Base-by-base conservation (phyloP, 2,797 vertebrate species). In the Antrozous pallidus region DNA sequence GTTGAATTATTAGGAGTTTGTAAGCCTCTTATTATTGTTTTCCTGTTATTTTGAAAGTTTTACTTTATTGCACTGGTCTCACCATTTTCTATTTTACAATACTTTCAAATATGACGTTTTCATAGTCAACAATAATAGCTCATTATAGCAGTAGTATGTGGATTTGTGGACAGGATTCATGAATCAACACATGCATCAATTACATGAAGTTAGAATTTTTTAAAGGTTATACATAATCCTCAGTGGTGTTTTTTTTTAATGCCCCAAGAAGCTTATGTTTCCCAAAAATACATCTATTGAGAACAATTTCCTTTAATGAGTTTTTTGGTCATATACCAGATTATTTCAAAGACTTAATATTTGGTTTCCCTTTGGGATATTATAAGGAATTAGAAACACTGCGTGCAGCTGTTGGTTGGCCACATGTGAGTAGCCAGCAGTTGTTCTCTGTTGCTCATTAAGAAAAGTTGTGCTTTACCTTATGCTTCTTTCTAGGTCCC, bases 1-100 rank as follows among this genome's bases (percentile, higher is more conserved):
- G 49, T 45, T 94, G 67, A 95, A 78, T 91, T 10, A 80, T 61
- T 70, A 84, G 31, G 31, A 94, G 40, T 84, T 88, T 51, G 49
- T 75, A 79, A 88, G 84, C 31, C n/a, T 69, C 71, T 56, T 85
- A 31, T 5, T 85, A 24, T 5, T 71, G 5, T 51, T 84, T 94
- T 94, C 38, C 47, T 93, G 28, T 61, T 77, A 81, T 63, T 93
- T 40, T 71, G 54, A 8, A 70, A 88, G 33, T 40, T 85, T 73
- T 54, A 49, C 26, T 40, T 63, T 73, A 42, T 71, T 89, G n/a
- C 18, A 22, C 24, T n/a, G 12, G 20, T 87, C 42, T 38, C 56
- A 40, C 16, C 17, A 47, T 56, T 79, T 91, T 77, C 22, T 67
- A 77, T 33, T 58, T 61, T 80, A 88, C 84, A 79, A 40, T 69